Evolutionary conservation across 2,797 vertebrate species (phyloP), one percentile per base, ranked within the genome.

Genomic region (Propithecus deckenii): DNA sequence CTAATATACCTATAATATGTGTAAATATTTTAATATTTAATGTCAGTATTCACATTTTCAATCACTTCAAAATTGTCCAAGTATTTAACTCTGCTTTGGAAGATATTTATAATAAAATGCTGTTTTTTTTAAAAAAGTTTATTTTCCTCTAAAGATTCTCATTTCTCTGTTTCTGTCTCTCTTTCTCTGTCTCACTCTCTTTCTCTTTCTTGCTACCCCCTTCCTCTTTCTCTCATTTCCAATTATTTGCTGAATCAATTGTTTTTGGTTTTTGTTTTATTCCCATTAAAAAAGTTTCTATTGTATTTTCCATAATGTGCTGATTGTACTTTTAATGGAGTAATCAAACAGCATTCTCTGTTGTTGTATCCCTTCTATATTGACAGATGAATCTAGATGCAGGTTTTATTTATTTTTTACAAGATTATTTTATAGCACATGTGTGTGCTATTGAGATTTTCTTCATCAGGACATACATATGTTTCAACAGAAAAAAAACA

Each of bases 21-120:
- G 38, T 10, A 80, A 61, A 69, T 76, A 38, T 2, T 30, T n/a
- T 46, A 38, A n/a, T 32, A 50, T 43, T 50, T 20, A 57, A 7
- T 30, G 11, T 78, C 55, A 75, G 6, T 75, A 2, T 76, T 85
- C 20, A 81, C 59, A 89, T 75, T 83, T 94, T 20, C 28, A 95
- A 57, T 75, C 12, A 63, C 85, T 43, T 79, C 38, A 59, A 59
- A 74, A 85, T 35, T 74, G 35, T 80, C 41, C 10, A n/a, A 23
- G 38, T 57, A 69, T 59, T 84, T 55, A 74, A 23, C 32, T 35
- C 8, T 80, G 0, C 1, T 30, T 89, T 90, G 71, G 50, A 61
- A 57, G 12, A 80, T 30, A 74, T 76, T 85, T 85, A 85, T 9
- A 57, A 57, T 57, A 57, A 35, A 32, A 10, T 38, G 25, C 1